These are phyloP conservation scores for Sinelater perroti DNA, from an alignment of 2,888 invertebrate genomes.

Conservation along the genomic window DNA sequence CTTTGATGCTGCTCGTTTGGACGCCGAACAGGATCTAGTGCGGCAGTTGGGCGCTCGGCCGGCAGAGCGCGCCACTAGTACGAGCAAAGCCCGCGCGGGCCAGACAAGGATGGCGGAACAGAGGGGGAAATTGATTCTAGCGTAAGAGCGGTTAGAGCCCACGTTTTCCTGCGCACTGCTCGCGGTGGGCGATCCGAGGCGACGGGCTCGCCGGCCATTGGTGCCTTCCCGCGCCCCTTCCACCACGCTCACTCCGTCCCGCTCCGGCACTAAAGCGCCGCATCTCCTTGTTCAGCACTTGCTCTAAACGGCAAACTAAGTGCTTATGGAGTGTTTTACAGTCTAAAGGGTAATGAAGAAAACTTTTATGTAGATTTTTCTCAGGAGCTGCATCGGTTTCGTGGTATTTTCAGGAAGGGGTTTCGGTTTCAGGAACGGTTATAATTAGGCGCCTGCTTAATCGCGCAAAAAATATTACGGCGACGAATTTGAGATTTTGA, in stretches of 20 bases:
- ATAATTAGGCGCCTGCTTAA: no score
- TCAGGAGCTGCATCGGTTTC: neutral
- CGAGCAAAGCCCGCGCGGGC: constrained; percentile 43
- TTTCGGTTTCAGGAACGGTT: no score
- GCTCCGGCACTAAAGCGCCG: constrained; percentile 34
- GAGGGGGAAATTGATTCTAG: constrained; percentile 52
- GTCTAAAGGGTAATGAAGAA: constrained; percentile 38
- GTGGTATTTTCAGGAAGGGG: neutral
- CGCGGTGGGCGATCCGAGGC: constrained; percentile 61
- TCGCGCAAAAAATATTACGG: neutral
- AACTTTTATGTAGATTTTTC: constrained; percentile 28
- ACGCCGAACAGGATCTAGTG: constrained; percentile 64
- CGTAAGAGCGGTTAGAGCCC: constrained; percentile 55
- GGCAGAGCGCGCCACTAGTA: constrained; percentile 63
- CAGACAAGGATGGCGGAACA: constrained; percentile 47
- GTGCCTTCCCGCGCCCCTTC: constrained; percentile 63
- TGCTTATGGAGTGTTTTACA: constrained; percentile 40
- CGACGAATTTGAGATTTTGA: neutral
- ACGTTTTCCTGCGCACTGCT: constrained; percentile 60
- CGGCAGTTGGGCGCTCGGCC: constrained; percentile 58
- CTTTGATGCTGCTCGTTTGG: constrained; percentile 66
- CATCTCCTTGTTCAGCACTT: constrained; percentile 43
- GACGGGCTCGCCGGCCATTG: constrained; percentile 71
- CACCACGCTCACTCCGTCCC: constrained; percentile 48
- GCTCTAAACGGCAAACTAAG: constrained; percentile 35